Conservation (phyloP, 2,888 invertebrate species). For the Acrobasis repandana region DNA sequence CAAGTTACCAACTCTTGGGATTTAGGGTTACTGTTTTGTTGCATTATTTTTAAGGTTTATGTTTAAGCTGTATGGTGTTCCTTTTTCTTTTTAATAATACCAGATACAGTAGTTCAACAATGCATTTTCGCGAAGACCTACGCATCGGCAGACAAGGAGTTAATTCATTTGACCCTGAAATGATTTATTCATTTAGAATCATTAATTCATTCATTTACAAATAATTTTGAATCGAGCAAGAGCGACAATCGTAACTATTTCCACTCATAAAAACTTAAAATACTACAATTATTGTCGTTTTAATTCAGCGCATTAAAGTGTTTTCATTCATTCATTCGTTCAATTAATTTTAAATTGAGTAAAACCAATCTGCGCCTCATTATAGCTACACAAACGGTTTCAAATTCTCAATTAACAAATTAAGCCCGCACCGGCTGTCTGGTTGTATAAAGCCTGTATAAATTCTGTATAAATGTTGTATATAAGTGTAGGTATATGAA, state of each 20-base stretch:
- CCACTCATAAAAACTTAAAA: background rate
- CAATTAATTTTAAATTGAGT: slow-evolving; percentile 10
- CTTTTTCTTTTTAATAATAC: too few species aligned
- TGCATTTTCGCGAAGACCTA: too few species aligned
- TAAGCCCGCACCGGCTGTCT: slow-evolving; percentile 23
- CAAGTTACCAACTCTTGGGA: slow-evolving; percentile 21
- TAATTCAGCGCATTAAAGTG: background rate
- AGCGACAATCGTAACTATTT: too few species aligned
- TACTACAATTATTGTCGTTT: background rate
- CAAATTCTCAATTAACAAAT: slow-evolving; percentile 18
- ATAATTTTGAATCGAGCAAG: too few species aligned
- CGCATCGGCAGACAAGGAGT: too few species aligned
- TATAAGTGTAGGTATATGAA: slow-evolving; percentile 24
- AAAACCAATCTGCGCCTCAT: slow-evolving; percentile 15
- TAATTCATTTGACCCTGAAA: too few species aligned
- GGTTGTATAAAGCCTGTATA: slow-evolving; percentile 2
- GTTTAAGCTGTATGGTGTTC: too few species aligned
- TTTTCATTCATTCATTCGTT: background rate
- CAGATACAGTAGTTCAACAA: too few species aligned
- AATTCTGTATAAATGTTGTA: background rate
- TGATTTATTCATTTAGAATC: too few species aligned
- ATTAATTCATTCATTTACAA: too few species aligned
- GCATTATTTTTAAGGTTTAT: slow-evolving; percentile 8
- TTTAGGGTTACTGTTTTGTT: slow-evolving; percentile 2
- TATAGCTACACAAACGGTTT: slow-evolving; percentile 10